A percentile compares a stretch with the other conserved stretches of the same genome.
Conservation (phyloP, 1,140 invertebrate species). For the Mesaphorura yosii region DNA sequence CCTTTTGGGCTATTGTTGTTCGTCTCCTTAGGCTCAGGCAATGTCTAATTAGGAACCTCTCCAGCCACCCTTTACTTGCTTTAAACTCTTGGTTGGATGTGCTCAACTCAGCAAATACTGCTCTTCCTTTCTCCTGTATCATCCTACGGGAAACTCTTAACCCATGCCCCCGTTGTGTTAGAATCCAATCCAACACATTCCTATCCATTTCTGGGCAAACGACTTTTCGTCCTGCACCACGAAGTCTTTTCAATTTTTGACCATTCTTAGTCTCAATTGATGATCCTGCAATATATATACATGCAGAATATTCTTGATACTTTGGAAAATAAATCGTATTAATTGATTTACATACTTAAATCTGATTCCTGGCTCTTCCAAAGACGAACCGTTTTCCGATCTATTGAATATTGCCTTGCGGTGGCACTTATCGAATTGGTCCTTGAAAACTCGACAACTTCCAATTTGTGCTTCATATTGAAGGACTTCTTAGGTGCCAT, state of each 20-base stretch:
- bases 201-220: neutral
- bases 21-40: neutral
- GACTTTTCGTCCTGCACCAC: neutral
- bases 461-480: too few species aligned
- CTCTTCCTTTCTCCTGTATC: neutral
- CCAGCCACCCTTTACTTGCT: neutral
- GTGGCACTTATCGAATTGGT: too few species aligned
- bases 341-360: too few species aligned
- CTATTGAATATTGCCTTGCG: too few species aligned
- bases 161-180: neutral
- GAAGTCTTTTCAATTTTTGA: neutral
- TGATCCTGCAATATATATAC: too few species aligned
- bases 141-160: neutral
- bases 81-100: neutral
- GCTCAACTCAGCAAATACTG: neutral
- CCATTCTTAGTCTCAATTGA: too few species aligned
- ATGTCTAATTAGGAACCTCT: neutral
- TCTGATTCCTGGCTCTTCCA: too few species aligned
- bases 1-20: neutral
- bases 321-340: too few species aligned
- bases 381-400: too few species aligned
- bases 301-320: too few species aligned
- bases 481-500: too few species aligned
- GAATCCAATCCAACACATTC: neutral
- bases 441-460: too few species aligned